Evolutionary conservation across 2,888 invertebrate genomes (phyloP).

Genomic region (Lasiommata megera): DNA sequence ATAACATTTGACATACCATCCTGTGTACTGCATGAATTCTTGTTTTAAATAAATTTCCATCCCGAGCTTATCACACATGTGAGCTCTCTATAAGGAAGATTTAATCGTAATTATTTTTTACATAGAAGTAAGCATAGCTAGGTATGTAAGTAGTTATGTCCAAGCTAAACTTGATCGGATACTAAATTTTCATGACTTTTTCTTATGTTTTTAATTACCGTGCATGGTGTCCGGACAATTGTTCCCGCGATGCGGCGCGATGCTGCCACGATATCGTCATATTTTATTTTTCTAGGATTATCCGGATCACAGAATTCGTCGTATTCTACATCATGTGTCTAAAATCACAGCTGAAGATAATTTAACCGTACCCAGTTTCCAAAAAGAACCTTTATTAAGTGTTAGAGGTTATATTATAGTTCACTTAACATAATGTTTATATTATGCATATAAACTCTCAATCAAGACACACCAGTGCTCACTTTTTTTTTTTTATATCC

Average conservation of each 20-base stretch:
- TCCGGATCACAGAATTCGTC: slow-evolving; percentile 67
- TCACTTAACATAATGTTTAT: no score
- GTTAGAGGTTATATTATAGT: no score
- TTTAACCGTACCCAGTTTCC: not conserved
- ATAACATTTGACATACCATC: slow-evolving; percentile 83
- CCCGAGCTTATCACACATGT: slow-evolving; percentile 86
- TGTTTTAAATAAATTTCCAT: slow-evolving; percentile 95
- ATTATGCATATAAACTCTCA: no score
- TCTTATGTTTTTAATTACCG: slow-evolving; percentile 34
- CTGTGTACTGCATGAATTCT: slow-evolving; percentile 95
- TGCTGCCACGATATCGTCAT: slow-evolving; percentile 85
- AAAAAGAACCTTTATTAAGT: no score
- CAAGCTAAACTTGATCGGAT: no score
- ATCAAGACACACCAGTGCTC: no score
- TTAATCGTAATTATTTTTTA: no score
- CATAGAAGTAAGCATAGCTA: no score
- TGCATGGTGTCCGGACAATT: slow-evolving; percentile 83
- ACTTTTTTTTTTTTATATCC: no score
- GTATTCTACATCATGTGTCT: slow-evolving; percentile 51
- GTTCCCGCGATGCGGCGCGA: slow-evolving; percentile 84
- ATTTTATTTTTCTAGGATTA: slow-evolving; percentile 74
- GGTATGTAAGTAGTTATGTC: no score
- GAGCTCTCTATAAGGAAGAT: slow-evolving; percentile 84
- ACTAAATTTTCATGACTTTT: no score
- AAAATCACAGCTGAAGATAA: not conserved